Conservation (phyloP, 2,113 vertebrate genomes). For the Plectropomus leopardus region DNA sequence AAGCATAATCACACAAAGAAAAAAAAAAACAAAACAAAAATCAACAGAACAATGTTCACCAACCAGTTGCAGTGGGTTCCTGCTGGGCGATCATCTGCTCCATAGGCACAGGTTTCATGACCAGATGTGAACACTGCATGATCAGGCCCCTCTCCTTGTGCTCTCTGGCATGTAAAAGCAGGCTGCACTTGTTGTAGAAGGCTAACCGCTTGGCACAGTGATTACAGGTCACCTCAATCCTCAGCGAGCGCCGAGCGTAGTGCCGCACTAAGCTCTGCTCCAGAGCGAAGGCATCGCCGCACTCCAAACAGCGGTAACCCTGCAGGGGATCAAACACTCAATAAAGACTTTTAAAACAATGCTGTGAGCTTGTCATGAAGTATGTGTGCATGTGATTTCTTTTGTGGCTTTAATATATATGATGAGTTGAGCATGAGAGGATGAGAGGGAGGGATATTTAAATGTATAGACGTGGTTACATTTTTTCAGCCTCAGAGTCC, state of each 20-base stretch:
- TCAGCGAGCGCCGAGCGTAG: slow-evolving; percentile 94
- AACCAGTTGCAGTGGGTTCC: slow-evolving; percentile 85
- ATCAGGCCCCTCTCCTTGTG: slow-evolving; percentile 97
- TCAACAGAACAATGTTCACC: slow-evolving; percentile 15
- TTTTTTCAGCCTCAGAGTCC: too few species aligned
- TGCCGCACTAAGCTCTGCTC: slow-evolving; percentile 94
- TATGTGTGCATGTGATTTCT: too few species aligned
- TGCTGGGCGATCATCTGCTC: slow-evolving; percentile 97
- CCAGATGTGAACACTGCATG: slow-evolving; percentile 98
- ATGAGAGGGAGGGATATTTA: too few species aligned
- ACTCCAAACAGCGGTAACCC: slow-evolving; percentile 95
- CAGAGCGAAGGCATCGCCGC: slow-evolving; percentile 93
- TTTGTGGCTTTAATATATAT: too few species aligned
- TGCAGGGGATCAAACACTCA: slow-evolving; percentile 47
- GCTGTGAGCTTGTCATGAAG: too few species aligned
- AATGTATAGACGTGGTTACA: too few species aligned
- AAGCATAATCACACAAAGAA: not conserved
- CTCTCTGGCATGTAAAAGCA: slow-evolving; percentile 94
- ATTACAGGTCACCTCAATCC: slow-evolving; percentile 98
- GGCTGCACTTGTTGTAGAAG: slow-evolving; percentile 99
- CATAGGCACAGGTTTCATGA: slow-evolving; percentile 93
- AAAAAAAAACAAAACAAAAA: too few species aligned
- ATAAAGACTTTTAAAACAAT: too few species aligned
- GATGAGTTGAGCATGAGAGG: too few species aligned
- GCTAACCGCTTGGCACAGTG: slow-evolving; percentile 95